Conservation (phyloP, 1,140 invertebrate species). For the Drosophila prosaltans region DNA sequence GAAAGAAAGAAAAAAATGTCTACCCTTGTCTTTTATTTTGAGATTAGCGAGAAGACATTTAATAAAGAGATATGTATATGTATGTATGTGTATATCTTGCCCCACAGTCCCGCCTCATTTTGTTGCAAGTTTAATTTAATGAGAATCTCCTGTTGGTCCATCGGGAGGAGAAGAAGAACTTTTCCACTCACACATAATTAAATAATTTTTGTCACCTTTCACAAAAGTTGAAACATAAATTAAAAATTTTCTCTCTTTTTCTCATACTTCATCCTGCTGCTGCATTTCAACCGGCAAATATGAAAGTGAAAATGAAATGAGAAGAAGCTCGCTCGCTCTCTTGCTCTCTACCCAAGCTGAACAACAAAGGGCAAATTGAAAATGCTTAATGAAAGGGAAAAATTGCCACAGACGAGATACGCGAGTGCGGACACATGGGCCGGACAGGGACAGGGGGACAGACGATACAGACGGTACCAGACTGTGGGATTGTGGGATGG, state of each 20-base stretch:
- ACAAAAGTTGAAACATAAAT: slow-evolving; percentile 66
- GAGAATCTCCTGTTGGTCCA: background rate
- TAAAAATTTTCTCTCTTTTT: slow-evolving; percentile 44
- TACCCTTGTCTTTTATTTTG: slow-evolving; percentile 59
- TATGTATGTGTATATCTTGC: background rate
- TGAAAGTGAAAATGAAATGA: slow-evolving; percentile 41
- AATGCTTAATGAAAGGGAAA: slow-evolving; percentile 71
- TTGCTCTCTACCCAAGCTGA: background rate
- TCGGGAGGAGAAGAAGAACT: background rate
- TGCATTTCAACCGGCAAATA: slow-evolving; percentile 35
- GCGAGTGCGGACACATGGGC: background rate
- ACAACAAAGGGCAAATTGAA: slow-evolving; percentile 42
- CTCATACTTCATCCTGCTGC: background rate
- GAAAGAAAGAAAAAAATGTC: slow-evolving; percentile 45
- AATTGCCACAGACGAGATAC: slow-evolving; percentile 31
- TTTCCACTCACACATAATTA: slow-evolving; percentile 61
- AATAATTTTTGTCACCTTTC: slow-evolving; percentile 59
- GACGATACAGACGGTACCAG: background rate
- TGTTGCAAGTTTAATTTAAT: slow-evolving; percentile 5
- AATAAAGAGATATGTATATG: slow-evolving; percentile 39
- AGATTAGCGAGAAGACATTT: slow-evolving; percentile 47
- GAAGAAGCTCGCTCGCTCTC: slow-evolving; percentile 11
- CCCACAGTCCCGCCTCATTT: background rate
- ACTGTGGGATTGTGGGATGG: slow-evolving; percentile 12
- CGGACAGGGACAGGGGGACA: no score